These are phyloP conservation scores for Cryptoblepharus egeriae DNA, from an alignment of 2,797 vertebrate species.

Conservation along the genomic window DNA sequence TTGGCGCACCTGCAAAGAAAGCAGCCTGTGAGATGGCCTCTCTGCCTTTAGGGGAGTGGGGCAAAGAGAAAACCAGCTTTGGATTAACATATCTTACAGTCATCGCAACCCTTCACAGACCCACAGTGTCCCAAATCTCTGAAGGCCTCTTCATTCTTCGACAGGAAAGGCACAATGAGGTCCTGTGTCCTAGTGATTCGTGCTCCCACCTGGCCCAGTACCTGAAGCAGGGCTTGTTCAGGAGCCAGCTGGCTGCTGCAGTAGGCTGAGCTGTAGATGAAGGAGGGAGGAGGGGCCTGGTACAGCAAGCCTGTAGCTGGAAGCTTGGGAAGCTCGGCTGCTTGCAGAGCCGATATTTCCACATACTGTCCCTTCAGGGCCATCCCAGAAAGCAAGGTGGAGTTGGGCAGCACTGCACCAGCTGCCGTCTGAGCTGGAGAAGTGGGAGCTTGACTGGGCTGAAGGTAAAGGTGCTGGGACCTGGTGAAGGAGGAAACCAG, in stretches of 20 bases:
- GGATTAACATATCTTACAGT: background rate
- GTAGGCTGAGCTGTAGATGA: slow-evolving; percentile 73
- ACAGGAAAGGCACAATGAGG: no score
- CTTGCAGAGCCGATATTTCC: slow-evolving; percentile 73
- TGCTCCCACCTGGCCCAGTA: slow-evolving; percentile 13
- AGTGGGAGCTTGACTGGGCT: slow-evolving; percentile 67
- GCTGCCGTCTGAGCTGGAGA: slow-evolving; percentile 34
- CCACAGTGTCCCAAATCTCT: no score
- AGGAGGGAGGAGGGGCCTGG: slow-evolving; percentile 67
- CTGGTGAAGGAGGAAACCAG: slow-evolving; percentile 36
- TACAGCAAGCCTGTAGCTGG: slow-evolving; percentile 71
- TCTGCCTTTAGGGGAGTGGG: no score
- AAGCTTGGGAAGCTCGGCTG: slow-evolving; percentile 73
- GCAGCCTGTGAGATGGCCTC: background rate
- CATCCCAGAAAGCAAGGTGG: slow-evolving; percentile 72
- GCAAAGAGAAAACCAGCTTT: background rate
- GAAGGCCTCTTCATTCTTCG: no score
- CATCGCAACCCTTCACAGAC: no score
- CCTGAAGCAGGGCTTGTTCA: slow-evolving; percentile 73
- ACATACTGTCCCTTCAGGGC: slow-evolving; percentile 77
- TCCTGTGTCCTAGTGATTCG: rapidly evolving
- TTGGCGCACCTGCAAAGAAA: slow-evolving; percentile 68
- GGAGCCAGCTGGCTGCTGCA: slow-evolving; percentile 70
- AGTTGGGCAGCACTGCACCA: slow-evolving; percentile 39
- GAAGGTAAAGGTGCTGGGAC: slow-evolving; percentile 75